Evolutionary conservation across 1,140 invertebrate genomes (phyloP).

Genomic region (Phymorhynchus buccinoides): DNA sequence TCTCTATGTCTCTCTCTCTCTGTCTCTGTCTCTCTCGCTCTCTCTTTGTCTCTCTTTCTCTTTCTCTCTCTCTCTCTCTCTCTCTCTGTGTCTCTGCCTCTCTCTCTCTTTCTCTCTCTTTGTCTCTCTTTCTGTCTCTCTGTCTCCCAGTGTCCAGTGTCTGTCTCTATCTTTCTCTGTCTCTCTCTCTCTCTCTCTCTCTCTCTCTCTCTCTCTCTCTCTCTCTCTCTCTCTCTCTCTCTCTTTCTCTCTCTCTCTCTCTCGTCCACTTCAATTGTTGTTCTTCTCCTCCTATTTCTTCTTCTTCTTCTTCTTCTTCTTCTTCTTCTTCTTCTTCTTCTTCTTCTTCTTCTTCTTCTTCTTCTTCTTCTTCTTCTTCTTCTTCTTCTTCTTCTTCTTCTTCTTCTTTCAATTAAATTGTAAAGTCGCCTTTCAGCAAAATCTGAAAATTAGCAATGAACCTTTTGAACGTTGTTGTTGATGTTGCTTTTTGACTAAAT

Average conservation of each 20-base stretch:
- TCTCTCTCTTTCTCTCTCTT: background rate
- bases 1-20: background rate
- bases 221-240: background rate
- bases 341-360: no score
- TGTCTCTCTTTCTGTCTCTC: background rate
- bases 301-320: no score
- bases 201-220: background rate
- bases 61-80: background rate
- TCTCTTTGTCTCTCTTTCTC: background rate
- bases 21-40: background rate
- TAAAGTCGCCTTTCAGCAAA: no score
- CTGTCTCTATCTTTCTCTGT: no score
- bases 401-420: no score
- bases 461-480: no score
- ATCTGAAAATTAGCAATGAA: no score
- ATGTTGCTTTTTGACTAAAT: no score
- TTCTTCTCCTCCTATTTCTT: background rate
- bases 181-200: no score
- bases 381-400: no score
- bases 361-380: no score
- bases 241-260: constrained; percentile 12
- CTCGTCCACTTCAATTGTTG: background rate
- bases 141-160: background rate
- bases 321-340: no score
- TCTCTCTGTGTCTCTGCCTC: background rate